These are phyloP conservation scores for Meandrina meandrites DNA, from an alignment of 92 coral and sea anemone species.

Conservation along the genomic window DNA sequence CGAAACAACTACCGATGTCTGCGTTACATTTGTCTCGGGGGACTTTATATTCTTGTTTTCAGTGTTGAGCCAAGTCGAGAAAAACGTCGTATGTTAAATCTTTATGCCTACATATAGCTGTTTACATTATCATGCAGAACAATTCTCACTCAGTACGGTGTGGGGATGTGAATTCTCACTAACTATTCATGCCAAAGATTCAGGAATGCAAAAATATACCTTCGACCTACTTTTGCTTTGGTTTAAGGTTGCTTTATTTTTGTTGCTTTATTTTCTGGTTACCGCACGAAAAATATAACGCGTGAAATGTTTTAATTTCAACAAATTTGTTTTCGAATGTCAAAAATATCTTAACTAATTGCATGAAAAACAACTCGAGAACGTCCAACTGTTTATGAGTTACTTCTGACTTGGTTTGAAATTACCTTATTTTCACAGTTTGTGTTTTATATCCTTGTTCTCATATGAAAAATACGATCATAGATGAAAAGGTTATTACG, in stretches of 20 bases:
- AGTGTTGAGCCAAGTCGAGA: not conserved
- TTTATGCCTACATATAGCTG: not conserved
- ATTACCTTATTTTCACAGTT: not conserved
- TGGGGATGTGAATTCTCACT: not conserved
- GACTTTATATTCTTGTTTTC: not conserved
- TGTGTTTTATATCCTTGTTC: not conserved
- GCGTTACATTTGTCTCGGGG: not conserved
- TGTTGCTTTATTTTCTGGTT: not conserved
- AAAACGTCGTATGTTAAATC: not conserved
- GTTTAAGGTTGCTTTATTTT: not conserved
- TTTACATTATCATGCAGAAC: not conserved
- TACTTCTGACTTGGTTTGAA: not conserved
- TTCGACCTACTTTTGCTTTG: not conserved
- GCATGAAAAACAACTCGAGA: not conserved
- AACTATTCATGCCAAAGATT: not conserved
- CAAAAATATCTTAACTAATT: not conserved
- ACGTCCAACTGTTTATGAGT: not conserved
- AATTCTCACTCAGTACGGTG: not conserved
- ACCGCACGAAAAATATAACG: not conserved
- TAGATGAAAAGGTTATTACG: no score
- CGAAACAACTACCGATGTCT: not conserved
- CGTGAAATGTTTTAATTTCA: not conserved
- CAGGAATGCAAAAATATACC: not conserved
- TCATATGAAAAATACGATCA: no score
- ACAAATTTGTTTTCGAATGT: not conserved